Evolutionary conservation across 2,888 invertebrate genomes (phyloP).

Genomic region (Pheosia gnoma): DNA sequence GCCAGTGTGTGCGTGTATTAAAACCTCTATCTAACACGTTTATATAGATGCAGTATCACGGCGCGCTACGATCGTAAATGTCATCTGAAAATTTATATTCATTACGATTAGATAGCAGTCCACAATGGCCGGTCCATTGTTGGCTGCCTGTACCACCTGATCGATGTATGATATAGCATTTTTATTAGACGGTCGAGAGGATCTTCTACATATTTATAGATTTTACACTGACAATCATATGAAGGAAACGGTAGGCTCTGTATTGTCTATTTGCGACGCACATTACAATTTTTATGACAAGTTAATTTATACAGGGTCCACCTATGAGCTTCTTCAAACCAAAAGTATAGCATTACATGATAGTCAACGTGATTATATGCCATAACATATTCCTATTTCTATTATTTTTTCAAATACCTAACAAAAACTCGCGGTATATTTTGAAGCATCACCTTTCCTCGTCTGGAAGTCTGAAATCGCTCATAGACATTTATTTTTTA

Average conservation of each 20-base stretch:
- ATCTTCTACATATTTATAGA: conserved; percentile 47
- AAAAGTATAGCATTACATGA: conserved; percentile 61
- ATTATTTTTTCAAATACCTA: conserved; percentile 42
- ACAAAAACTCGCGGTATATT: neutral
- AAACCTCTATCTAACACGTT: conserved; percentile 70
- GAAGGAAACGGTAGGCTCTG: conserved; percentile 62
- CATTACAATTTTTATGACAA: conserved; percentile 68
- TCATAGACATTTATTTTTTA: neutral
- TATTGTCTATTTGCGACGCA: conserved; percentile 55
- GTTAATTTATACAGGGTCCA: conserved; percentile 71
- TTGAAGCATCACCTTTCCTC: neutral
- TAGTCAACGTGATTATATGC: conserved; percentile 45
- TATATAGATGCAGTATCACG: conserved; percentile 77
- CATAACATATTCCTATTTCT: conserved; percentile 37
- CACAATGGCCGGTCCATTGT: conserved; percentile 77
- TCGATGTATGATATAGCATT: conserved; percentile 79
- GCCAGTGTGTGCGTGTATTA: conserved; percentile 67
- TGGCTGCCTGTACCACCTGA: conserved; percentile 70
- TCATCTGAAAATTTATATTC: conserved; percentile 84
- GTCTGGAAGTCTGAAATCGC: neutral
- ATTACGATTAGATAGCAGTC: conserved; percentile 82
- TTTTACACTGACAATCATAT: conserved; percentile 53
- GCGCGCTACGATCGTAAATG: conserved; percentile 80
- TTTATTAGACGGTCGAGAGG: conserved; percentile 58
- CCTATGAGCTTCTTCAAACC: conserved; percentile 50